Evolutionary conservation across 64 coral and sea anemone species (phyloP).

Genomic region (Montipora foliosa): DNA sequence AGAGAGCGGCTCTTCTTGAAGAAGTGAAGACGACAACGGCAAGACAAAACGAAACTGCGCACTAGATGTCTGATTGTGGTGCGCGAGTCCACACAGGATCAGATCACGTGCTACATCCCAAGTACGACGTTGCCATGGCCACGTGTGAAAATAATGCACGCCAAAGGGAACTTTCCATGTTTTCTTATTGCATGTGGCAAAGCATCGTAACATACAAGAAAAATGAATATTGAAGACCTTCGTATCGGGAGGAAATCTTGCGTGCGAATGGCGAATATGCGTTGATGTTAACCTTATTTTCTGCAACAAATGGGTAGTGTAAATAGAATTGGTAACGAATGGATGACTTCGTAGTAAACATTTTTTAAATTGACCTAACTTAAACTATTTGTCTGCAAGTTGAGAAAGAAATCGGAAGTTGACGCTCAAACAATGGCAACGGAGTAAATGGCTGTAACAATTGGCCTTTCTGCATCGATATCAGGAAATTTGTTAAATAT

Average conservation of each 20-base stretch:
- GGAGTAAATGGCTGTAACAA: background rate
- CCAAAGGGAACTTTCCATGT: background rate
- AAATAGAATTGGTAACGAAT: too few relatives aligned
- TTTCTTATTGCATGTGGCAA: background rate
- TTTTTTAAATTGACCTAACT: too few relatives aligned
- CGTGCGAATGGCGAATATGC: background rate
- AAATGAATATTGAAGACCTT: slow-evolving; percentile 40
- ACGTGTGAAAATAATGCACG: background rate
- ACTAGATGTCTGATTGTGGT: background rate
- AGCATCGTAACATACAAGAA: background rate
- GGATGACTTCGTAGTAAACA: too few relatives aligned
- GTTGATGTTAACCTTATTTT: background rate
- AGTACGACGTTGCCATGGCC: background rate
- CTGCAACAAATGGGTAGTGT: too few relatives aligned
- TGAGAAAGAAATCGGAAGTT: background rate
- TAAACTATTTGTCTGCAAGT: background rate
- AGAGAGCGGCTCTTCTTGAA: slow-evolving; percentile 76
- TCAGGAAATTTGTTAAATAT: too few relatives aligned
- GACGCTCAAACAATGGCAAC: background rate
- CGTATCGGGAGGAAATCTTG: background rate
- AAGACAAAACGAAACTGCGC: slow-evolving; percentile 88
- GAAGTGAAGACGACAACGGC: slow-evolving; percentile 71
- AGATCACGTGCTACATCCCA: background rate
- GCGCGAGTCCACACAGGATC: background rate
- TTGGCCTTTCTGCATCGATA: background rate